Base-by-base conservation (phyloP, 2,888 invertebrate genomes). In the Exocentrus adspersus region DNA sequence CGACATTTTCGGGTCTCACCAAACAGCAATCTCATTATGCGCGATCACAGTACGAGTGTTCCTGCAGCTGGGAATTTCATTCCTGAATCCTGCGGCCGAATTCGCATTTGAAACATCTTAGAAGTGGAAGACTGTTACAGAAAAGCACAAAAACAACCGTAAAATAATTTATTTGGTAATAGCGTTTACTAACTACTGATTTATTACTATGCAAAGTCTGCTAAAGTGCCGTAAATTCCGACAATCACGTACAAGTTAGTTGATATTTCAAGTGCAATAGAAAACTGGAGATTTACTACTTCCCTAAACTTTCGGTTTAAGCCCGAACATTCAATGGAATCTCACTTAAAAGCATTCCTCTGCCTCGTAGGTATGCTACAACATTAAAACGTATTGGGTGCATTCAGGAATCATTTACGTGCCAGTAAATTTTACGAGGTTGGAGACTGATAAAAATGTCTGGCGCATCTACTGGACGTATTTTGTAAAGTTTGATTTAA, bases 1-100 rank as follows among this genome's bases (percentile, higher is more conserved):
- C 56, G 61, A 50, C 50, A 48, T 37, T 28, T 17, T 41, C 2
- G 20, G 30, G 50, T 42, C 14, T 45, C 60, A 7, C 53, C 52
- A 41, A 41, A 21, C 41, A 14, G 53, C 21, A 41, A 53, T 53
- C 37, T 21, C 53, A 60, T 60, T 60, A 60, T 60, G 60, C 52
- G 46, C 45, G 52, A 60, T 46, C 60, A 53, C 60, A 53, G 52
- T 14, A 32, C 24, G 32, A 32, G 43, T 20, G 45, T 37, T 59
- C 41, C 16, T 20, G 45, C 45, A 28, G 21, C 32, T 60, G 24
- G 12, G 17, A 10, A 16, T 17, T 41, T 41, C 48, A 24, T 20
- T 20, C n/a, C 50, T 37, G 41, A 20, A 50, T 50, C n/a, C 28
- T 41, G 24, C 50, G 2, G 46, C 32, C 32, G 51, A 17, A 51